Evolutionary conservation across 2,113 vertebrate genomes (phyloP), one percentile per base, ranked within the genome.

Genomic region (Actenoides lindsayi): DNA sequence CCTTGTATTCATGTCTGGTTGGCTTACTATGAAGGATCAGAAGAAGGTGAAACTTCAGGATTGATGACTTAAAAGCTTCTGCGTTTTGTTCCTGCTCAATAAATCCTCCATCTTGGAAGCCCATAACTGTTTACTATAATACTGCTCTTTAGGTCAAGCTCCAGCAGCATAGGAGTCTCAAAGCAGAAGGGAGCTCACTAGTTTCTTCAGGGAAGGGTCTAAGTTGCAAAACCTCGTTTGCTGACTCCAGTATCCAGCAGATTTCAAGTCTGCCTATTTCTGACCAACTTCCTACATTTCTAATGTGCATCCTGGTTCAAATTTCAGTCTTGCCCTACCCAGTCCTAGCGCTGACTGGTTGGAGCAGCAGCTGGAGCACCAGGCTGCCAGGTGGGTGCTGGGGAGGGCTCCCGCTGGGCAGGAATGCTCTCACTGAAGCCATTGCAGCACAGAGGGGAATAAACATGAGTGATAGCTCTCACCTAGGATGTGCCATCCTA

Each of bases 21-120:
- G 42, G 27, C 48, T 94, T 78, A 30, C 79, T 71, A 31, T 25
- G 19, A 78, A 77, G 51, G 27, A 75, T 33, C 4, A 2, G 51
- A 89, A 85, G 88, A 79, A 64, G 54, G 50, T 90, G 62, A 91
- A 97, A 82, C 48, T 70, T 93, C 53, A 86, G 27, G 85, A 76
- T 14, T 83, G 39, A 71, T 62, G 33, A 78, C 60, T 81, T 87
- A 68, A 96, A 96, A 85, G 60, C 53, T 83, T 74, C 64, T 87
- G 14, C 13, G 41, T 96, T 91, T 95, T 82, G 56, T 71, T 78
- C 14, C 54, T 90, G 57, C 44, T 93, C 63, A 85, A 30, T 95
- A 87, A 90, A 82, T 93, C 75, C 30, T 91, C 65, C 57, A 21
- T 59, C 74, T 88, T 5, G 3, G 75, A 74, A 79, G n/a, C 41